Conservation (phyloP, 2,797 vertebrate species). For the Kryptolebias ocellatus region DNA sequence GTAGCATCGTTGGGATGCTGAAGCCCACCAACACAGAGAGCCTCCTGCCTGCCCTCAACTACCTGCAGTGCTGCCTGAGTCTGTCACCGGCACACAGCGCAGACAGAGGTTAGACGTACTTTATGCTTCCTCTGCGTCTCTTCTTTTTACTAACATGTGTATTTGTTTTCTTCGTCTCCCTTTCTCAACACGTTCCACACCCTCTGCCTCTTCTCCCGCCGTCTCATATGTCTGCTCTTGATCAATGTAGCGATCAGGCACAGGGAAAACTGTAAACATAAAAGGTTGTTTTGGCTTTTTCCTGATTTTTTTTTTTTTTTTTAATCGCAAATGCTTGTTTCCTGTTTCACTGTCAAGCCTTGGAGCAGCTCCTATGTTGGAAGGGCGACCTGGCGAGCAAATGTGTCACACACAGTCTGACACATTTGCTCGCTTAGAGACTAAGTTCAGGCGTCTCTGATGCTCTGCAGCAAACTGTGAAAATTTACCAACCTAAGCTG, state of each 20-base stretch:
- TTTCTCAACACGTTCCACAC: conserved; percentile 6
- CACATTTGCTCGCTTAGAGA: conserved; percentile 6
- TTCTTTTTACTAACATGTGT: background rate
- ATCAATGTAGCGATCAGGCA: conserved; percentile 1
- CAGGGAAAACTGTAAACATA: conserved; percentile 1
- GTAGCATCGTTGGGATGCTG: conserved; percentile 87
- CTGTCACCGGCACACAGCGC: conserved; percentile 67
- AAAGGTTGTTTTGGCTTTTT: background rate
- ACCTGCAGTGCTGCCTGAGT: conserved; percentile 87
- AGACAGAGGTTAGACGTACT: conserved; percentile 76
- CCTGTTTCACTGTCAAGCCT: background rate
- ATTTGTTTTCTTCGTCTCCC: background rate
- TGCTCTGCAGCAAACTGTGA: background rate
- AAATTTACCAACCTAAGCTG: no score
- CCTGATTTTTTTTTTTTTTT: background rate
- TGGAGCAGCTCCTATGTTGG: conserved; percentile 4
- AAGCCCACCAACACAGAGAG: conserved; percentile 75
- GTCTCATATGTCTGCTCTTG: conserved; percentile 27
- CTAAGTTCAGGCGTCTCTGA: conserved; percentile 5
- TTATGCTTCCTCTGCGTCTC: background rate
- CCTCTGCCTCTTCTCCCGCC: conserved; percentile 1
- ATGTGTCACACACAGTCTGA: conserved; percentile 2
- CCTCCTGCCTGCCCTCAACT: conserved; percentile 90
- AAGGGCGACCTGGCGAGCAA: background rate
- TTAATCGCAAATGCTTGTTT: background rate